Percentiles rank a stretch among this genome's conserved stretches.
phyloP scores from a whole-genome alignment of 2,113 vertebrate species.

The Acanthochromis polyacanthus region DNA sequence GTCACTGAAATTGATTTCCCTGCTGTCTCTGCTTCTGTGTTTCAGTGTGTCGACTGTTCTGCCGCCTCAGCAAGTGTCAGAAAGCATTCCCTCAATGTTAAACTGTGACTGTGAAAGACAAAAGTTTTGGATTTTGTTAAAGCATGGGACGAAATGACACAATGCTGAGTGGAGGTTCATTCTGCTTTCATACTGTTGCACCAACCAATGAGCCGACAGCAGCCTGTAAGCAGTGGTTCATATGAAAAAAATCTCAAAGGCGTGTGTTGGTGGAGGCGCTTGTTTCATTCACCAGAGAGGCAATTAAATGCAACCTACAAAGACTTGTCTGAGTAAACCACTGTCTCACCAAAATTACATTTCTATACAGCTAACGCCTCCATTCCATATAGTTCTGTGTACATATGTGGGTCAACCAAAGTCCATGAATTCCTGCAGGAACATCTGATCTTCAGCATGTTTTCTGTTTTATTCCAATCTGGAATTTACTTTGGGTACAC shows the following conservation, averaged over 20 bases:
- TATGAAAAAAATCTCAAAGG: background rate
- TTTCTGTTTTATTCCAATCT: too few species aligned
- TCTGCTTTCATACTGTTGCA: background rate
- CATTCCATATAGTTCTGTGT: too few species aligned
- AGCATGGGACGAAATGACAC: background rate
- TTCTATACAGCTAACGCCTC: too few species aligned
- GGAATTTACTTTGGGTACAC: too few species aligned
- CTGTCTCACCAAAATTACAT: too few species aligned
- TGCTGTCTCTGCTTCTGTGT: slow-evolving; percentile 33
- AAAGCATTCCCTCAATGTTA: slow-evolving; percentile 20
- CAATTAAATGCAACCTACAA: background rate
- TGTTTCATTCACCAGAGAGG: background rate
- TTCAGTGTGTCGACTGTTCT: slow-evolving; percentile 36
- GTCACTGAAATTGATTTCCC: slow-evolving; percentile 63
- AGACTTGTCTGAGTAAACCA: too few species aligned
- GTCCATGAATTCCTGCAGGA: too few species aligned
- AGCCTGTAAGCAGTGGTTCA: background rate
- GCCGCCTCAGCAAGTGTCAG: slow-evolving; percentile 48
- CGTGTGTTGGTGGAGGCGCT: background rate
- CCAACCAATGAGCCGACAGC: background rate
- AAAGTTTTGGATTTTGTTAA: background rate
- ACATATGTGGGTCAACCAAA: too few species aligned
- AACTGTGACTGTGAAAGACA: slow-evolving; percentile 3
- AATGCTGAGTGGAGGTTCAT: background rate
- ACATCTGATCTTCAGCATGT: too few species aligned